Evolutionary conservation across 1,140 invertebrate genomes (phyloP).

Genomic region (Drosophila nasuta): DNA sequence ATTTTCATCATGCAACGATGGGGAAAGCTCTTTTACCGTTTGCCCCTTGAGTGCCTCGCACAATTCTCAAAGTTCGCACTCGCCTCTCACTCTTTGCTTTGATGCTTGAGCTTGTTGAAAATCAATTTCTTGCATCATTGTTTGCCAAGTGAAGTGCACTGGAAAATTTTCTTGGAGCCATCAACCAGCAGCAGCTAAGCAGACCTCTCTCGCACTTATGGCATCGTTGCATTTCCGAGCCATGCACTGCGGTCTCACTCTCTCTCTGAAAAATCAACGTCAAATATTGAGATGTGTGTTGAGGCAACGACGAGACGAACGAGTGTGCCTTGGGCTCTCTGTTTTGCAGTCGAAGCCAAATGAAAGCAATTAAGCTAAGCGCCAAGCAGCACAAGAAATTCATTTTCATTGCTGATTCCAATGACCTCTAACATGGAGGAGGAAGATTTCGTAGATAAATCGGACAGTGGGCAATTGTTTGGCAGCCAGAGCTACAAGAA

Average conservation of each 20-base stretch:
- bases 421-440: neutral
- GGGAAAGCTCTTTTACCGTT: constrained; percentile 13
- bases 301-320: constrained; percentile 12
- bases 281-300: constrained; percentile 73
- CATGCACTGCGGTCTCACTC: constrained; percentile 2
- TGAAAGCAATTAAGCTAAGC: constrained; percentile 77
- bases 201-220: neutral
- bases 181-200: constrained; percentile 51
- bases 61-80: constrained; percentile 14
- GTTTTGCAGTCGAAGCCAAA: constrained; percentile 50
- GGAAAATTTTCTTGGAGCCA: constrained; percentile 79
- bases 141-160: constrained; percentile 84
- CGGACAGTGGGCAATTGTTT: constrained; percentile 51
- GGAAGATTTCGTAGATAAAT: constrained; percentile 12
- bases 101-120: constrained; percentile 79
- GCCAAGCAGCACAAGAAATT: constrained; percentile 43
- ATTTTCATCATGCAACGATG: constrained; percentile 69
- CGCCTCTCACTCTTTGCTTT: constrained; percentile 24
- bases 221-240: neutral
- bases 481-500: constrained; percentile 33
- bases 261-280: constrained; percentile 74
- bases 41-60: constrained; percentile 51
- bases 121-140: constrained; percentile 84
- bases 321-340: neutral
- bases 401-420: constrained; percentile 68